Percentiles rank a stretch among this genome's conserved stretches.
phyloP scores from a whole-genome alignment of 2,797 vertebrate species.

The Malurus leucopterus region DNA sequence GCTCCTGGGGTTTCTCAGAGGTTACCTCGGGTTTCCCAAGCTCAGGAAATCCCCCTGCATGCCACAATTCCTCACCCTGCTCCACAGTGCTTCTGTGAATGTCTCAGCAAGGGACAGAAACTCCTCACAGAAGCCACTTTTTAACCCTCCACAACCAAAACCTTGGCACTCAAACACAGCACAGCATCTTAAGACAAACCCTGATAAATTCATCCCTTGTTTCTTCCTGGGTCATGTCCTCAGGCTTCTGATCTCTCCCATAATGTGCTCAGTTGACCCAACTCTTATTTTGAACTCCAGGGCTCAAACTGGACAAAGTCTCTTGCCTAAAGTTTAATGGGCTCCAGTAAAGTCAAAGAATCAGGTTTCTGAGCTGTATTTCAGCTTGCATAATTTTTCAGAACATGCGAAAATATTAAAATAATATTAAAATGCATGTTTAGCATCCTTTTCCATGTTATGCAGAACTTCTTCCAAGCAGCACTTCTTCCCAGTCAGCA shows the following conservation, averaged over 20 bases:
- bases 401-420: not conserved
- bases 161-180: not conserved
- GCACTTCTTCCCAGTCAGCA: not conserved
- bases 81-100: not conserved
- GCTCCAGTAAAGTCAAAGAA: not conserved
- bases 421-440: not conserved
- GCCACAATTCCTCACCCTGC: accelerated
- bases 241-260: accelerated
- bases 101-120: not conserved
- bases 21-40: not conserved
- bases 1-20: not conserved
- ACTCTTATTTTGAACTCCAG: not conserved
- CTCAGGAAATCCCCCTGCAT: not conserved
- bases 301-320: not conserved
- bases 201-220: not conserved
- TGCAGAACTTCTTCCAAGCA: not conserved
- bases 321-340: not conserved
- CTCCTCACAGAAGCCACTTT: not conserved
- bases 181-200: not conserved
- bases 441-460: not conserved
- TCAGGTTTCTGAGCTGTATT: not conserved
- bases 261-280: not conserved
- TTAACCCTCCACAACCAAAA: not conserved
- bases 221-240: not conserved
- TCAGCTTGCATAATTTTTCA: not conserved